phyloP scores from a whole-genome alignment of 2,888 invertebrate genomes.

The Galeruca laticollis region DNA sequence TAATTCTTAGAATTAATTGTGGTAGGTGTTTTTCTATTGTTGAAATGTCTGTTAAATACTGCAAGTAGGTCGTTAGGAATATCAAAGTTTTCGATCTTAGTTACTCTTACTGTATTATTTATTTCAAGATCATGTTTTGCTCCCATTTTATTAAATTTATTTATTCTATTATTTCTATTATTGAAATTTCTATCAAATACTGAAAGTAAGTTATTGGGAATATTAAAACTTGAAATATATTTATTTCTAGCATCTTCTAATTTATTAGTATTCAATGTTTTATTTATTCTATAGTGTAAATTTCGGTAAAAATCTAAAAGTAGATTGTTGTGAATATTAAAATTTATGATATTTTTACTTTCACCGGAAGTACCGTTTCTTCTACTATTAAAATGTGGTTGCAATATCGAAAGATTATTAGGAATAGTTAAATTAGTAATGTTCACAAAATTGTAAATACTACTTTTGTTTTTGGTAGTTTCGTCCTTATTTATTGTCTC shows the following conservation, averaged over 20 bases:
- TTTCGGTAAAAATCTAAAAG: no score
- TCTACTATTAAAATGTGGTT: no score
- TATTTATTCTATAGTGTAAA: no score
- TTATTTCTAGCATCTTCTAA: neutral
- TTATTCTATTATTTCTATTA: neutral
- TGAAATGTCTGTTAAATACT: neutral
- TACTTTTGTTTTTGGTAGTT: no score
- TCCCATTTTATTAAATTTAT: neutral
- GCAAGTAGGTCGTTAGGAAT: neutral
- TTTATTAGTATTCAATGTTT: no score
- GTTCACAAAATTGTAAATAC: no score
- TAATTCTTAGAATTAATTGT: neutral
- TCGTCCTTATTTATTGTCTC: no score
- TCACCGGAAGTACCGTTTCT: no score
- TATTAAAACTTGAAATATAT: neutral
- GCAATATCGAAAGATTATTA: neutral
- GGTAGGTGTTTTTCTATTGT: neutral
- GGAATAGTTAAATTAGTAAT: neutral
- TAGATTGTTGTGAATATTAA: no score
- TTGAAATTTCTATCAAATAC: neutral
- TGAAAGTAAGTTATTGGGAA: neutral
- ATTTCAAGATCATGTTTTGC: neutral
- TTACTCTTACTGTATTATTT: neutral
- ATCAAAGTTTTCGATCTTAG: neutral
- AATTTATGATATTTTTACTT: neutral